phyloP scores from a whole-genome alignment of 2,113 vertebrate species.

The Corythornis madagascariensis region DNA sequence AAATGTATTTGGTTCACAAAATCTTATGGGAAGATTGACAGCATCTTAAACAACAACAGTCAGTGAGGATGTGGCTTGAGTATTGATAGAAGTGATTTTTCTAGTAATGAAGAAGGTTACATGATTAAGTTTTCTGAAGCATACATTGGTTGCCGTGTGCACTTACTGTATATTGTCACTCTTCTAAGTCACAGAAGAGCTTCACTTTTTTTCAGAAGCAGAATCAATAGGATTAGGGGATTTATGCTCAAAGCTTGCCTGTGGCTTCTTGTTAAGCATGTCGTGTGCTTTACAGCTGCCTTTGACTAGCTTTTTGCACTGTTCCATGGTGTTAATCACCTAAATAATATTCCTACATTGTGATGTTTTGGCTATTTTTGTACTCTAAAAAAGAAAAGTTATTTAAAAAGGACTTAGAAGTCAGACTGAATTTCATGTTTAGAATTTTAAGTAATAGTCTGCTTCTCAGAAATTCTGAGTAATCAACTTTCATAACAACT shows the following conservation, averaged over 20 bases:
- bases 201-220: conserved; percentile 70
- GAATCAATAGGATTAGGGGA: conserved; percentile 85
- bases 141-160: conserved; percentile 47
- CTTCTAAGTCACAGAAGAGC: conserved; percentile 64
- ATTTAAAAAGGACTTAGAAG: background rate
- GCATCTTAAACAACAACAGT: conserved; percentile 69
- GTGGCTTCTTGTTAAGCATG: conserved; percentile 77
- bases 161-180: conserved; percentile 61
- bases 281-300: conserved; percentile 64
- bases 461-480: background rate
- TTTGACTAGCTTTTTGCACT: conserved; percentile 40
- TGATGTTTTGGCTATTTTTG: conserved; percentile 5
- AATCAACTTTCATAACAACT: background rate
- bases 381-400: background rate
- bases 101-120: conserved; percentile 72
- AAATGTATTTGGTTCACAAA: conserved; percentile 71
- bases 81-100: conserved; percentile 74
- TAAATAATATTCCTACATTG: conserved; percentile 34
- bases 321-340: conserved; percentile 41
- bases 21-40: conserved; percentile 66
- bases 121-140: conserved; percentile 74
- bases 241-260: conserved; percentile 79
- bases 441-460: background rate
- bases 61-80: conserved; percentile 60
- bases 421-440: background rate